Evolutionary conservation across 2,797 vertebrate species (phyloP).

Genomic region (Hippopotamyrus pictus): DNA sequence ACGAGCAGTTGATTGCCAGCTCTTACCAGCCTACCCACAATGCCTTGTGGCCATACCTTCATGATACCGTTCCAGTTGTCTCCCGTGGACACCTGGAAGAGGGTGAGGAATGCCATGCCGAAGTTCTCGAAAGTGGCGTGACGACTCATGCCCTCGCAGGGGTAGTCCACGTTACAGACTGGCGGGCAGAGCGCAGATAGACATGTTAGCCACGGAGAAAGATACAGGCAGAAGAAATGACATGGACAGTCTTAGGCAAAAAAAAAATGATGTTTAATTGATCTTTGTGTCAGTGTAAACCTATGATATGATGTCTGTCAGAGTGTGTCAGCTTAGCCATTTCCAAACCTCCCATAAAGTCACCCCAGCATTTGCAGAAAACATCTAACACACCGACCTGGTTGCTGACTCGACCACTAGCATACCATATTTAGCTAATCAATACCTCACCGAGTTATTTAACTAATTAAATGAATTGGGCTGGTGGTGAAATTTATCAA

Average conservation of each 20-base stretch:
- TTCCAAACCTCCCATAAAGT: not conserved
- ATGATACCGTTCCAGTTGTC: constrained; percentile 99
- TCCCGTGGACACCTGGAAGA: constrained; percentile 94
- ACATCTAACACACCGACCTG: not conserved
- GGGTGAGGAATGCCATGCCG: constrained; percentile 96
- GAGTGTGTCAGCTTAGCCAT: not conserved
- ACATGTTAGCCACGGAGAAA: not conserved
- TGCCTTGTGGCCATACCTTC: constrained; percentile 71
- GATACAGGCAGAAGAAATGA: not conserved
- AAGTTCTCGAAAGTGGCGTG: constrained; percentile 98
- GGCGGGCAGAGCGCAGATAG: constrained; percentile 27
- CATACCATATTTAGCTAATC: not conserved
- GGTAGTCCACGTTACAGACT: constrained; percentile 93
- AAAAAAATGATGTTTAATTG: not conserved
- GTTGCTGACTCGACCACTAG: not conserved
- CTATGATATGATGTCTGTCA: not conserved
- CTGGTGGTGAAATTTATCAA: not conserved
- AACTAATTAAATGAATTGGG: not conserved
- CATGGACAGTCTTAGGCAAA: not conserved
- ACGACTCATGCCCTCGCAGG: constrained; percentile 95
- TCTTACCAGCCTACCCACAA: not conserved
- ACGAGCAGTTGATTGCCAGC: not conserved
- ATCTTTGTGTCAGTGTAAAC: not conserved
- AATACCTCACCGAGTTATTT: not conserved
- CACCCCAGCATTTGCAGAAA: not conserved